Evolutionary conservation across 2,113 vertebrate species (phyloP), one percentile per base, ranked within the genome.

Genomic region (Mirounga angustirostris): DNA sequence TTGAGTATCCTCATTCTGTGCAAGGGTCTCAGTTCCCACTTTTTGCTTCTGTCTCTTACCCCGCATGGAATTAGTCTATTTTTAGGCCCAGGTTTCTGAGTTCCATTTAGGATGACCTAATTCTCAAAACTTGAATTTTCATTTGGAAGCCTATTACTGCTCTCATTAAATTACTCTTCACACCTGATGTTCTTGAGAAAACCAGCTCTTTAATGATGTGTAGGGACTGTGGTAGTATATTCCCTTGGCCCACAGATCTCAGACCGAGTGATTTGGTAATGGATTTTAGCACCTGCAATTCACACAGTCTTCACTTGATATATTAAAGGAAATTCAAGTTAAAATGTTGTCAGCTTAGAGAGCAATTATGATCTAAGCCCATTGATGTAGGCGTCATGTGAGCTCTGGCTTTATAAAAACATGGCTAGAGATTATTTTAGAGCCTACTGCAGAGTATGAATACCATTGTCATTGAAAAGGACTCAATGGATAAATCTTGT

Each of bases 71-170:
- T 84, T 69, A 21, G 43, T 97, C 93, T 98, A 93, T 97, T 97
- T 97, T 96, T 96, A 97, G 97, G n/a, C 14, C 7, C 4, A 40
- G 58, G 82, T 88, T 94, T 96, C 89, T 93, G 71, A 82, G 88
- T 85, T 93, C 73, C 65, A 24, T 67, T 92, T 94, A 96, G 58
- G 65, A 91, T 97, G 97, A 98, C 97, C 95, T 95, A 95, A 94
- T 98, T 97, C 95, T 95, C 93, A 95, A 82, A 82, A 79, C 88
- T 58, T 93, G 81, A 71, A 67, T 95, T 96, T 97, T 95, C 69
- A 65, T 85, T 92, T 89, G 91, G 94, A 97, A 95, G 81, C 58
- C 74, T 76, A 80, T 94, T 84, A 92, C 52, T 78, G 56, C 79
- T 89, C 86, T 97, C 79, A 95, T 97, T 97, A 97, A 97, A 85